These are phyloP conservation scores for Kryptopterus vitreolus DNA, from an alignment of 2,797 vertebrate genomes.

Conservation along the genomic window DNA sequence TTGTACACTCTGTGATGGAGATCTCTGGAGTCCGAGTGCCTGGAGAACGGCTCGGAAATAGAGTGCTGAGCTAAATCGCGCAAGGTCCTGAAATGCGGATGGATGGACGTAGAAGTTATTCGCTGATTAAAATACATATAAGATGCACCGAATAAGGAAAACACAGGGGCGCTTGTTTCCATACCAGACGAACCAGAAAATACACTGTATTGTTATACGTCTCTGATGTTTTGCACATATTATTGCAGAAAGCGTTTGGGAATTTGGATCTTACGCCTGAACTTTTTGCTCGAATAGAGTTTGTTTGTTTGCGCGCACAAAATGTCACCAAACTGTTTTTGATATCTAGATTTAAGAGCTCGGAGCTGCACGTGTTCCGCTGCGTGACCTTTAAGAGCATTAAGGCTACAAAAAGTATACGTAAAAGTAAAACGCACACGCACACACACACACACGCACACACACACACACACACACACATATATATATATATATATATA, in stretches of 20 bases:
- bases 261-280: neutral
- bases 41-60: constrained; percentile 14
- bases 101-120: neutral
- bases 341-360: constrained; percentile 4
- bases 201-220: neutral
- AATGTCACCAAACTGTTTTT: constrained; percentile 5
- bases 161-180: neutral
- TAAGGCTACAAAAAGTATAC: neutral
- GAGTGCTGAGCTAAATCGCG: constrained; percentile 9
- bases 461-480: neutral
- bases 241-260: neutral
- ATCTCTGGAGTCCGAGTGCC: constrained; percentile 33
- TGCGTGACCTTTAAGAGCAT: constrained; percentile 20
- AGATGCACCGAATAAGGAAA: neutral
- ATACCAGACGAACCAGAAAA: neutral
- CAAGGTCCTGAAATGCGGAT: neutral
- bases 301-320: neutral
- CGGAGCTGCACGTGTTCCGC: neutral
- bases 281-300: neutral
- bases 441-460: neutral
- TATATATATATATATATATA: no score
- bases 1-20: constrained; percentile 41
- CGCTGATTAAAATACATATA: neutral
- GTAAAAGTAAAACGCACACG: neutral
- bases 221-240: neutral